A percentile compares a stretch with the other conserved stretches of the same genome.
These are phyloP conservation scores for Macrophya alboannulata DNA, from an alignment of 2,888 invertebrate species.

Conservation along the genomic window DNA sequence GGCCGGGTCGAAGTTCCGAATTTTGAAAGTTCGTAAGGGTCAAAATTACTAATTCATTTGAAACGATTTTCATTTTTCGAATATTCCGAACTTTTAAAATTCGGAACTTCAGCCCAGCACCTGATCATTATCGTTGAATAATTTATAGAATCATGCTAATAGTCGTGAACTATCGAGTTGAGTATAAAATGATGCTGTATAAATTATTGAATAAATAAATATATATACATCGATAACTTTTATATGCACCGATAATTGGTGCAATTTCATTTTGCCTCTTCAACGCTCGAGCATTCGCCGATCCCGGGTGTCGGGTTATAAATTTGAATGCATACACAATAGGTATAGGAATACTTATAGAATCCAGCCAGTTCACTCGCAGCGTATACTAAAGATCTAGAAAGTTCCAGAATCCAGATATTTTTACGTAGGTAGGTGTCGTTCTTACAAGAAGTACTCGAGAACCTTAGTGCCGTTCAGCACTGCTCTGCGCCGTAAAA, in stretches of 20 bases:
- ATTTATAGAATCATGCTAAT: neutral
- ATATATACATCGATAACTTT: neutral
- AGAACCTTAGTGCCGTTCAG: conserved; percentile 22
- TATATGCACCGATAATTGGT: neutral
- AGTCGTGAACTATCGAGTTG: neutral
- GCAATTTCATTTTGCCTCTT: conserved; percentile 15
- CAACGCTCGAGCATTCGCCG: neutral
- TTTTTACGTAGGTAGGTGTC: conserved; percentile 52
- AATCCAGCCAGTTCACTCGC: neutral
- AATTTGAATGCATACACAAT: conserved; percentile 29
- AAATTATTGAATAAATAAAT: neutral
- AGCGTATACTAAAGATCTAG: conserved; percentile 16
- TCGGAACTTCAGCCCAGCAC: no score
- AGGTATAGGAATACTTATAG: neutral
- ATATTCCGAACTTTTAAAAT: no score
- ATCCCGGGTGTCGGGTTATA: neutral
- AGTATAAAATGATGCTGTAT: neutral
- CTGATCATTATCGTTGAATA: neutral
- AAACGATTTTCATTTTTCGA: no score
- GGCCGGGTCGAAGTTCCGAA: no score
- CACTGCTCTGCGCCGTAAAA: neutral
- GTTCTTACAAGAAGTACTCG: conserved; percentile 24
- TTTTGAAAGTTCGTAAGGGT: no score
- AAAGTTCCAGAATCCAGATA: conserved; percentile 48
- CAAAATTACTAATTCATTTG: no score